phyloP scores from a whole-genome alignment of 2,797 vertebrate genomes.

The Sebastes hubbsi region DNA sequence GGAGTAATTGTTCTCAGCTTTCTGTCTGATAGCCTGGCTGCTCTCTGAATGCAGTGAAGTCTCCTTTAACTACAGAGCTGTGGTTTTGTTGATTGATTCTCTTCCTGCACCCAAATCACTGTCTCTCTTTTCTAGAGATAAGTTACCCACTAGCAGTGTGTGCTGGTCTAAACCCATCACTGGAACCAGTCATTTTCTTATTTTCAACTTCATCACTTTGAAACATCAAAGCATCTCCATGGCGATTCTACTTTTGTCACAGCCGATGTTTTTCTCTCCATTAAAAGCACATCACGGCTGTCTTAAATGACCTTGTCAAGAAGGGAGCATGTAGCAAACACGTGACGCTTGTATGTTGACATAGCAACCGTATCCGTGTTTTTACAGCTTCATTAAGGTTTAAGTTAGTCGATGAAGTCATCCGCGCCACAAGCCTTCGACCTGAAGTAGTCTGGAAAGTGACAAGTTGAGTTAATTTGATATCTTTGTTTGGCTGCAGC shows the following conservation, averaged over 20 bases:
- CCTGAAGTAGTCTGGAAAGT: slow-evolving; percentile 51
- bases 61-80: slow-evolving; percentile 5
- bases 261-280: slow-evolving; percentile 5
- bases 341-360: slow-evolving; percentile 42
- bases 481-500: slow-evolving; percentile 48
- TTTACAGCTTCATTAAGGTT: slow-evolving; percentile 56
- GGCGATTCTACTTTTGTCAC: background rate
- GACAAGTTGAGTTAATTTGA: slow-evolving; percentile 39
- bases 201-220: background rate
- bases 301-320: background rate
- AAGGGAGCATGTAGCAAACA: background rate
- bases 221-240: background rate
- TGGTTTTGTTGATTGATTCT: slow-evolving; percentile 25
- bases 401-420: slow-evolving; percentile 64
- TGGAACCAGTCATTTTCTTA: background rate
- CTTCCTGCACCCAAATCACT: background rate
- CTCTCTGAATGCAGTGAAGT: background rate
- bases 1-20: slow-evolving; percentile 20
- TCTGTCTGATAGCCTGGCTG: slow-evolving; percentile 29
- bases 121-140: background rate
- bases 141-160: background rate
- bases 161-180: background rate
- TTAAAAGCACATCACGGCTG: background rate
- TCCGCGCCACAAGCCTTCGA: slow-evolving; percentile 35
- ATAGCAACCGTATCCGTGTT: slow-evolving; percentile 66